A percentile compares a stretch with the other conserved stretches of the same genome.
phyloP scores from a whole-genome alignment of 2,797 vertebrate genomes.

The Craterocephalus amniculus region DNA sequence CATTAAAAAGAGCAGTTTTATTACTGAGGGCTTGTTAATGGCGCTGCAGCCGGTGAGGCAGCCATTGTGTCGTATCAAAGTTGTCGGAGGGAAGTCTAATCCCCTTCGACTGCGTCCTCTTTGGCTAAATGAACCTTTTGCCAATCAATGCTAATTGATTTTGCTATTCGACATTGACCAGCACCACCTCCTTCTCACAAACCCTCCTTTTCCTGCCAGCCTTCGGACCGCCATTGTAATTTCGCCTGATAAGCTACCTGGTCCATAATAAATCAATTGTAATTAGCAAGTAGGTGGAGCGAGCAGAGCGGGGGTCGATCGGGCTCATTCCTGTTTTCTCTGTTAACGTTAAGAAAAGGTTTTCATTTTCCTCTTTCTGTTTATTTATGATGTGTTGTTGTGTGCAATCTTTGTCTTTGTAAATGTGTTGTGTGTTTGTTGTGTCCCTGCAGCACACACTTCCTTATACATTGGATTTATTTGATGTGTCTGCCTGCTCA shows the following conservation, averaged over 20 bases:
- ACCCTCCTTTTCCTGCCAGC: slow-evolving; percentile 48
- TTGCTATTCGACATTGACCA: slow-evolving; percentile 95
- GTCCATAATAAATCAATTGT: slow-evolving; percentile 99
- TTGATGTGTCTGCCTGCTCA: slow-evolving; percentile 8
- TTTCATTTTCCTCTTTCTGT: background rate
- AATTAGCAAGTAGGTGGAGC: slow-evolving; percentile 91
- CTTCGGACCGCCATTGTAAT: slow-evolving; percentile 93
- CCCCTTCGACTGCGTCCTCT: slow-evolving; percentile 88
- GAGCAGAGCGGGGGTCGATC: slow-evolving; percentile 49
- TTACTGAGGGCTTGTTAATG: slow-evolving; percentile 79
- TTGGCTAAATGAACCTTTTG: slow-evolving; percentile 97
- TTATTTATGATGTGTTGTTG: background rate
- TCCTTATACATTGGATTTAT: slow-evolving; percentile 15
- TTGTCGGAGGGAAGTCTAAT: slow-evolving; percentile 93
- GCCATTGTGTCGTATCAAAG: slow-evolving; percentile 88
- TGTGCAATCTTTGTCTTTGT: slow-evolving; percentile 2
- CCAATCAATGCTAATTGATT: slow-evolving; percentile 99
- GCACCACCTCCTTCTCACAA: slow-evolving; percentile 47
- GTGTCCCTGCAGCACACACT: background rate
- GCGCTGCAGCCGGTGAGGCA: slow-evolving; percentile 61
- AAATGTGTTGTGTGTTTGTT: background rate
- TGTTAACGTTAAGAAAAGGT: background rate
- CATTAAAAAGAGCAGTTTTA: slow-evolving; percentile 50
- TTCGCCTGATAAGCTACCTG: slow-evolving; percentile 98
- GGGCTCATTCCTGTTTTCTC: slow-evolving; percentile 30